Evolutionary conservation across 2,797 vertebrate genomes (phyloP).

Genomic region (Lithobates pipiens): DNA sequence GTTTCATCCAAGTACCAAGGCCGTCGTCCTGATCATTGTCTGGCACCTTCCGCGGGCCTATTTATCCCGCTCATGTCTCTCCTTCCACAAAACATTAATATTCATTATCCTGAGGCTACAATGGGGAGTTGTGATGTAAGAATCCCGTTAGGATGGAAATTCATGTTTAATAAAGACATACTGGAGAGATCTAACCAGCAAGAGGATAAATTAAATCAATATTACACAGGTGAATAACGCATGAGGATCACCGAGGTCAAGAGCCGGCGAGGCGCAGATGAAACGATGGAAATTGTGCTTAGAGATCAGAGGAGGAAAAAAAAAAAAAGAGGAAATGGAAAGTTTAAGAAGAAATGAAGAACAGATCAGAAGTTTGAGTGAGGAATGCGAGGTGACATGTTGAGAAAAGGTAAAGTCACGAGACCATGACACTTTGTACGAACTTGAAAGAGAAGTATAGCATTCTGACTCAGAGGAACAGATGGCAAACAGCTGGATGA

Average conservation of each 20-base stretch:
- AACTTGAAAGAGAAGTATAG: constrained; percentile 50
- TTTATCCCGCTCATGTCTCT: constrained; percentile 15
- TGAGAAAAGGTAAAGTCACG: constrained; percentile 60
- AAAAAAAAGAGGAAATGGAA: constrained; percentile 16
- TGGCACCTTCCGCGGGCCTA: background rate
- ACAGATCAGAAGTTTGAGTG: constrained; percentile 57
- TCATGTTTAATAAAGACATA: constrained; percentile 53
- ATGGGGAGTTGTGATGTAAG: constrained; percentile 31
- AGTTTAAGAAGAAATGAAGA: constrained; percentile 36
- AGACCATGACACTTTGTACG: constrained; percentile 53
- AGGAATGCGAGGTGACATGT: constrained; percentile 63
- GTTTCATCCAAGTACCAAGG: background rate
- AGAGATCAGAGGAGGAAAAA: constrained; percentile 18
- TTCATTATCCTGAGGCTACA: constrained; percentile 42
- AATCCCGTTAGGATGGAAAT: constrained; percentile 34
- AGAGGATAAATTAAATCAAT: constrained; percentile 49
- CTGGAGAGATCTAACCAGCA: constrained; percentile 33
- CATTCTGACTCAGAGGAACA: constrained; percentile 37
- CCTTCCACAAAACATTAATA: constrained; percentile 35
- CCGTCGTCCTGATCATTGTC: background rate
- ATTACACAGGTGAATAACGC: constrained; percentile 48
- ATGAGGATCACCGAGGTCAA: constrained; percentile 50
- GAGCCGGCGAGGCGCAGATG: constrained; percentile 34
- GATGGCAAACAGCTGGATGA: constrained; percentile 59
- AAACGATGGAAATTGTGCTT: constrained; percentile 37